A percentile compares a stretch with the other conserved stretches of the same genome.
phyloP scores from a whole-genome alignment of 2,797 vertebrate species.

The Parauchenoglanis ngamensis region DNA sequence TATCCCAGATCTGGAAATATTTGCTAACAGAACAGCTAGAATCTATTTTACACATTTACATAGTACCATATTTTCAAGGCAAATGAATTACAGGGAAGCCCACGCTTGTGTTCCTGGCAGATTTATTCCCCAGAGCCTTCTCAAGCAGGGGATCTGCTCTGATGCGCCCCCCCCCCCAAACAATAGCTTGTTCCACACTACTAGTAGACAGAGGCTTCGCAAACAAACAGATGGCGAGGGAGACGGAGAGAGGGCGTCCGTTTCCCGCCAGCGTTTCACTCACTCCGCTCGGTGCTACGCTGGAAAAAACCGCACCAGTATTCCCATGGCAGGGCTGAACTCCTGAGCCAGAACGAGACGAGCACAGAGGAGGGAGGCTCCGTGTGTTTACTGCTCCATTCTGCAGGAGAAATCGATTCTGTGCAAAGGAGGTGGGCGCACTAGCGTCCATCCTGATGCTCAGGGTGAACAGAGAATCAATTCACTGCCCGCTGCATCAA shows the following conservation, averaged over 20 bases:
- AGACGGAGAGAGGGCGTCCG: slow-evolving; percentile 5
- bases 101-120: slow-evolving; percentile 15
- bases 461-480: slow-evolving; percentile 30
- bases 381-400: slow-evolving; percentile 27
- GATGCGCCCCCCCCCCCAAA: background rate
- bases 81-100: slow-evolving; percentile 15
- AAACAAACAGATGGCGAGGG: slow-evolving; percentile 55
- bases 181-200: slow-evolving; percentile 46
- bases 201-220: slow-evolving; percentile 36
- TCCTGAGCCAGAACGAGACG: slow-evolving; percentile 36
- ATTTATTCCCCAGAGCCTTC: slow-evolving; percentile 36
- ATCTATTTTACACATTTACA: background rate
- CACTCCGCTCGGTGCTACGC: slow-evolving; percentile 8
- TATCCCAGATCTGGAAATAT: background rate
- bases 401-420: slow-evolving; percentile 46
- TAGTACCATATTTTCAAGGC: background rate
- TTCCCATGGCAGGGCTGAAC: slow-evolving; percentile 31
- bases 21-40: background rate
- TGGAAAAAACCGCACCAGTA: slow-evolving; percentile 23
- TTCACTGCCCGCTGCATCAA: slow-evolving; percentile 21
- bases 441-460: slow-evolving; percentile 33
- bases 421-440: slow-evolving; percentile 19
- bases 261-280: slow-evolving; percentile 25
- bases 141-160: slow-evolving; percentile 19
- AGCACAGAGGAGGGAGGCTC: background rate